Conservation (phyloP, 2,888 invertebrate genomes). For the Miltochrista miniata region DNA sequence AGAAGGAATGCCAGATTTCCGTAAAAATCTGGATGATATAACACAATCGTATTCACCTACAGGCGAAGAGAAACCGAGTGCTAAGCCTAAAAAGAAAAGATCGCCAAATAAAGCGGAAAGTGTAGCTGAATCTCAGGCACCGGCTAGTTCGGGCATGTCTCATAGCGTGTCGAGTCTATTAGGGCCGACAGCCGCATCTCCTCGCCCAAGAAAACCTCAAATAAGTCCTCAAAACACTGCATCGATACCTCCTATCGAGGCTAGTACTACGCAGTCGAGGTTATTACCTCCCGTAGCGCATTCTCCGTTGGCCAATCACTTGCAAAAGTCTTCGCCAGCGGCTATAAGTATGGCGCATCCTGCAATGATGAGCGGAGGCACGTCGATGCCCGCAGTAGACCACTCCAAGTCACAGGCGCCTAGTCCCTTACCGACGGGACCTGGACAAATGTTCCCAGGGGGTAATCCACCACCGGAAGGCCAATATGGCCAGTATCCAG, state of each 20-base stretch:
- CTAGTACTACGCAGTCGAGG: slow-evolving; percentile 15
- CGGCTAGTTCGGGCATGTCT: slow-evolving; percentile 54
- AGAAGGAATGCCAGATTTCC: slow-evolving; percentile 75
- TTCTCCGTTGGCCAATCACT: slow-evolving; percentile 26
- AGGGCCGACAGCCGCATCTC: slow-evolving; percentile 42
- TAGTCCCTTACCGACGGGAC: slow-evolving; percentile 40
- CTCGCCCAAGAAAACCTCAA: slow-evolving; percentile 45
- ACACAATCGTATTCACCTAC: slow-evolving; percentile 78
- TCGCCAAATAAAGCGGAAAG: slow-evolving; percentile 64
- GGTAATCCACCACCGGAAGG: slow-evolving; percentile 61
- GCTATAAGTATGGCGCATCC: slow-evolving; percentile 49
- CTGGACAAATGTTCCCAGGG: slow-evolving; percentile 52
- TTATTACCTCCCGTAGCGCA: slow-evolving; percentile 23
- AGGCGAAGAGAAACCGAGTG: slow-evolving; percentile 59
- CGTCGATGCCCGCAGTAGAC: slow-evolving; percentile 44
- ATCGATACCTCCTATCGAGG: slow-evolving; percentile 47
- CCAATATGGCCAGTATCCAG: slow-evolving; percentile 72
- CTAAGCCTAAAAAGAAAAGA: slow-evolving; percentile 72
- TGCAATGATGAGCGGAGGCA: slow-evolving; percentile 50
- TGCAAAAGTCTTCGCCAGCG: slow-evolving; percentile 25
- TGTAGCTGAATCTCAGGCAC: slow-evolving; percentile 48
- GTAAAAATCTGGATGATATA: slow-evolving; percentile 76
- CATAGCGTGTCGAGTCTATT: slow-evolving; percentile 76
- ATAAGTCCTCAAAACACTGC: slow-evolving; percentile 32
- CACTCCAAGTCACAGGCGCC: slow-evolving; percentile 39